Evolutionary conservation across 64 coral and sea anemone species (phyloP), one percentile per base, ranked within the genome.

Genomic region (Montipora cactus): DNA sequence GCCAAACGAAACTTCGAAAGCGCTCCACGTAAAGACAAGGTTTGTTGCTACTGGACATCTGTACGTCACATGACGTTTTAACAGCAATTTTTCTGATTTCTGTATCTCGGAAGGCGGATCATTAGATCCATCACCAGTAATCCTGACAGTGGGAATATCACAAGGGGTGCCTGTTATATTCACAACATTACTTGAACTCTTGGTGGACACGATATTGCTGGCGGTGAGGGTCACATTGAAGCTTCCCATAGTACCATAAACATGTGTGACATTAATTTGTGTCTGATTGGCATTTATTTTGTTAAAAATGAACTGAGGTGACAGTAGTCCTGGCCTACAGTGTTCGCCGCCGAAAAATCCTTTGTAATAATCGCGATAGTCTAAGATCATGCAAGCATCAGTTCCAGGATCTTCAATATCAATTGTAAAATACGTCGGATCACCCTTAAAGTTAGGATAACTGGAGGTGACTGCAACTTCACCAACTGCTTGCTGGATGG

Each of bases 1-100:
- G 13, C 18, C 70, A 5, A 74, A 37, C 2, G 81, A 87, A 8
- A 90, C 92, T 44, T 88, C 47, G 84, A 89, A 84, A 1, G 79
- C 96, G 4, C 77, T 79, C 93, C 96, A 98, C 3, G 83, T 89
- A 12, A 98, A 98, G 1, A 98, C 79, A 45, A 95, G 50, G 5
- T 87, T 95, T 8, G 88, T 6, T 1, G 89, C 96, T 16, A 98
- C 96, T 49, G 93, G 96, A 16, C 96, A 98, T 13, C 74, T 95
- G 61, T 79, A 95, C 77, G 53, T 62, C 22, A 89, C 88, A 25
- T 95, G 51, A 53, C 76, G 44, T 68, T 77, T 80, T 0, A 98
- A 18, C 0, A 95, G 15, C 3, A 98, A 21, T 22, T 74, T 79
- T 20, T 95, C 58, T 5, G 96, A 98, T 55, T 92, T 98, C 28